phyloP scores from a whole-genome alignment of 2,113 vertebrate genomes.

The Todiramphus saurophagus region DNA sequence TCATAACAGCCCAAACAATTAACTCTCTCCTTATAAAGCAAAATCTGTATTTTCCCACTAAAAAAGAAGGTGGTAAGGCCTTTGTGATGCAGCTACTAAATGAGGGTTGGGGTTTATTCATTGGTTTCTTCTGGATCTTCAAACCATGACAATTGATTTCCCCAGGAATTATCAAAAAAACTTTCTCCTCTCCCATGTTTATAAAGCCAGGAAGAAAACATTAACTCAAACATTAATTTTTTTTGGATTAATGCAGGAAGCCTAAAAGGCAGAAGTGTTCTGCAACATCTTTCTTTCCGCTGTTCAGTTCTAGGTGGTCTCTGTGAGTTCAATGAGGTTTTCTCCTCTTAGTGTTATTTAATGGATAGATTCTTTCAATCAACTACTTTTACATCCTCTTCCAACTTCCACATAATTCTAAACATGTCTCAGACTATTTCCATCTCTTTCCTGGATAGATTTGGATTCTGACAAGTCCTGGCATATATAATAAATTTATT shows the following conservation, averaged over 20 bases:
- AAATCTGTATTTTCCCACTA: background rate
- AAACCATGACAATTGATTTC: background rate
- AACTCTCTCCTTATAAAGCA: background rate
- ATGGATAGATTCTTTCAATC: background rate
- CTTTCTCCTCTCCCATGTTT: background rate
- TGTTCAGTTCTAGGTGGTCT: background rate
- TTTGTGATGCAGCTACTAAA: background rate
- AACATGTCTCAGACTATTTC: background rate
- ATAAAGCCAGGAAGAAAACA: background rate
- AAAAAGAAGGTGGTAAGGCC: background rate
- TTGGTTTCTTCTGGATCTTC: background rate
- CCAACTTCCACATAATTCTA: background rate
- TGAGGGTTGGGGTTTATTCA: background rate
- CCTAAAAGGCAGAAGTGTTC: background rate
- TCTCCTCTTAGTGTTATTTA: background rate
- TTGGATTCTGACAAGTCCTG: constrained; percentile 7
- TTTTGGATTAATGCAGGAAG: background rate
- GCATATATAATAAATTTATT: background rate
- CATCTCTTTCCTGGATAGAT: background rate
- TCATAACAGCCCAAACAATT: background rate
- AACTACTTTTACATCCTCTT: background rate
- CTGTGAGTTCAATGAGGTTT: background rate
- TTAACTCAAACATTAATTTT: background rate
- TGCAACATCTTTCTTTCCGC: background rate
- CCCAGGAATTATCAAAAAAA: background rate